A percentile compares a stretch with the other conserved stretches of the same genome.
Evolutionary conservation across 2,888 invertebrate genomes (phyloP).

Genomic region (Euclidia mi): DNA sequence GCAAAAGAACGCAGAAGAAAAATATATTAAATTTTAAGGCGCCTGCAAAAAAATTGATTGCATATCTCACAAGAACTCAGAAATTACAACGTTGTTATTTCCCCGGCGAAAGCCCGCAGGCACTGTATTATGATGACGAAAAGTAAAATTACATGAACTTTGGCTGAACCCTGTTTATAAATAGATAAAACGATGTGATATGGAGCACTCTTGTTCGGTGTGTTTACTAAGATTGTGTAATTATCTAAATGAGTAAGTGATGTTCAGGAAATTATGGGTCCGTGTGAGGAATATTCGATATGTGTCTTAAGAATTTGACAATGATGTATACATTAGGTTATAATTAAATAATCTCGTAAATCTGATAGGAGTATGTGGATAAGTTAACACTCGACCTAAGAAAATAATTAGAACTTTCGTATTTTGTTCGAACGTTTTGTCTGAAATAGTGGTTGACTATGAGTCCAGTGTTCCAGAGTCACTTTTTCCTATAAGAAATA

Average conservation of each 20-base stretch:
- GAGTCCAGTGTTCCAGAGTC: too few species aligned
- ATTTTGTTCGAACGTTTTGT: too few species aligned
- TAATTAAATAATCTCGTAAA: too few species aligned
- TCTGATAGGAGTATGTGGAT: too few species aligned
- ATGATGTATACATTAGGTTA: too few species aligned
- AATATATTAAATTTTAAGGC: conserved; percentile 22
- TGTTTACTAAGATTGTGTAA: neutral
- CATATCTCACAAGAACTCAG: conserved; percentile 22
- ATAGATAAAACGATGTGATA: conserved; percentile 4
- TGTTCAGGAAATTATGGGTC: neutral
- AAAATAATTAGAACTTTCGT: too few species aligned
- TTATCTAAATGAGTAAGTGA: conserved; percentile 1
- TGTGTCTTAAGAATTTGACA: too few species aligned
- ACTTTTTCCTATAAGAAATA: too few species aligned
- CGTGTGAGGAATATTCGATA: neutral
- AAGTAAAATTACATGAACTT: conserved; percentile 19
- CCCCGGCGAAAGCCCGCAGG: conserved; percentile 7
- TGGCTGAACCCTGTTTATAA: conserved; percentile 11
- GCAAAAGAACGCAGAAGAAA: neutral
- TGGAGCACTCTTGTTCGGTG: conserved; percentile 7
- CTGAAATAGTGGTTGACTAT: too few species aligned
- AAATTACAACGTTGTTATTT: conserved; percentile 32
- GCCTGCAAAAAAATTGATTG: conserved; percentile 30
- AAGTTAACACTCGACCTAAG: too few species aligned
- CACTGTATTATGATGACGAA: conserved; percentile 21